phyloP scores from a whole-genome alignment of 2,797 vertebrate species.

The Lacerta bilineata region DNA sequence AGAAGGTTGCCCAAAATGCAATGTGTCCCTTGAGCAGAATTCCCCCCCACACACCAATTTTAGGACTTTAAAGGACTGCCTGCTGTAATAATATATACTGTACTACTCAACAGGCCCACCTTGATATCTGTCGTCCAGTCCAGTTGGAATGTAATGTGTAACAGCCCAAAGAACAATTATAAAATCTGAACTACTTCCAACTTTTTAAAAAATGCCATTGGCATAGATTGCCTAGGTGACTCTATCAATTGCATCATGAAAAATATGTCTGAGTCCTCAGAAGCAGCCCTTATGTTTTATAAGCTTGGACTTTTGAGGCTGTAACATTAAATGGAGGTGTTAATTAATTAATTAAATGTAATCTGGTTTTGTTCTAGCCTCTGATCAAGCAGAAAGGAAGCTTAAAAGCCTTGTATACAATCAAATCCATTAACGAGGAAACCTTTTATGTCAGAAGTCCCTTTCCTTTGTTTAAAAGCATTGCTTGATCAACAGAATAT shows the following conservation, averaged over 20 bases:
- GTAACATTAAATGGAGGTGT: neutral
- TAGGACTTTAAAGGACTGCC: no score
- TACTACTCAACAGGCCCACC: no score
- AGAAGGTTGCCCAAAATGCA: no score
- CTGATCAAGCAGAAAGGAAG: neutral
- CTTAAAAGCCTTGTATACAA: neutral
- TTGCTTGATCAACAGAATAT: neutral
- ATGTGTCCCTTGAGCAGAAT: no score
- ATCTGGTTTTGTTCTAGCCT: neutral
- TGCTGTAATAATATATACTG: no score
- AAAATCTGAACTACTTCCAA: no score
- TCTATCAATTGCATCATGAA: neutral
- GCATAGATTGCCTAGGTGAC: neutral
- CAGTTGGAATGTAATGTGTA: no score
- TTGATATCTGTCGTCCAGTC: neutral
- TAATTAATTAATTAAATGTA: neutral
- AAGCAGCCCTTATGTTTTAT: constrained; percentile 1
- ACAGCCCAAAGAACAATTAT: no score
- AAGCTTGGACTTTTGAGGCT: neutral
- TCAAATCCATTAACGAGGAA: neutral
- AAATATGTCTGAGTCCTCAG: neutral
- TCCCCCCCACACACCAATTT: no score
- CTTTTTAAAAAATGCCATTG: neutral
- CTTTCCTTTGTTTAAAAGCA: constrained; percentile 2
- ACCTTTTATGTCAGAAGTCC: neutral